Evolutionary conservation across 2,113 vertebrate genomes (phyloP).

Genomic region (Scophthalmus maximus): DNA sequence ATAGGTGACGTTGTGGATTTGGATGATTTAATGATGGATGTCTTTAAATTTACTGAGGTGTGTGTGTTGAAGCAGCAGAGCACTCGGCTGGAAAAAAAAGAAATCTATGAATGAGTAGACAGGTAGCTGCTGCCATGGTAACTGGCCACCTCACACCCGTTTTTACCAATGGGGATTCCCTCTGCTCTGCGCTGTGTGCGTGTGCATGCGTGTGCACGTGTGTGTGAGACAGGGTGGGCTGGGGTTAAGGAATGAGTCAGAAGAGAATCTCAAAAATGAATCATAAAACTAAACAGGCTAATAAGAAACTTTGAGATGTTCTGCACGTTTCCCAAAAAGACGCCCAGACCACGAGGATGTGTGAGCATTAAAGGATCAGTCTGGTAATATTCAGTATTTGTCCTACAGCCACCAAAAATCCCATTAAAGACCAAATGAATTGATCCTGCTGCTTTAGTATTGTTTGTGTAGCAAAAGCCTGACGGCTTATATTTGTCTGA

Average conservation of each 20-base stretch:
- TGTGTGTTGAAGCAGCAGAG: neutral
- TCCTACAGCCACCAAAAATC: neutral
- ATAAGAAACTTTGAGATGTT: neutral
- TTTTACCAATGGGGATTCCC: conserved; percentile 75
- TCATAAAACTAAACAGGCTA: neutral
- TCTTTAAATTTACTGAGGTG: neutral
- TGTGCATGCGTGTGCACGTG: conserved; percentile 30
- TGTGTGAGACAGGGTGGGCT: conserved; percentile 13
- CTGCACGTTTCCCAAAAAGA: neutral
- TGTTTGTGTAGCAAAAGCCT: neutral
- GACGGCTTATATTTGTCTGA: too few species aligned
- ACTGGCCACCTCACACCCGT: conserved; percentile 51
- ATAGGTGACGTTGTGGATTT: too few species aligned
- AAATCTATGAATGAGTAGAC: conserved; percentile 46
- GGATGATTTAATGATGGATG: neutral
- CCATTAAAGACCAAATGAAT: neutral
- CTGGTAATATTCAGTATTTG: neutral
- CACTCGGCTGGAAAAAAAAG: conserved; percentile 10
- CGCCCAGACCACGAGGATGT: neutral
- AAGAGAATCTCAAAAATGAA: conserved; percentile 10
- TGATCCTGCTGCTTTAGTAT: neutral
- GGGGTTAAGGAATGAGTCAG: conserved; percentile 66
- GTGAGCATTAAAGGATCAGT: neutral
- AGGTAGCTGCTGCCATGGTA: conserved; percentile 68
- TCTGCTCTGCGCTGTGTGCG: neutral